phyloP scores from a whole-genome alignment of 2,888 invertebrate species.

The Dynastes maya region DNA sequence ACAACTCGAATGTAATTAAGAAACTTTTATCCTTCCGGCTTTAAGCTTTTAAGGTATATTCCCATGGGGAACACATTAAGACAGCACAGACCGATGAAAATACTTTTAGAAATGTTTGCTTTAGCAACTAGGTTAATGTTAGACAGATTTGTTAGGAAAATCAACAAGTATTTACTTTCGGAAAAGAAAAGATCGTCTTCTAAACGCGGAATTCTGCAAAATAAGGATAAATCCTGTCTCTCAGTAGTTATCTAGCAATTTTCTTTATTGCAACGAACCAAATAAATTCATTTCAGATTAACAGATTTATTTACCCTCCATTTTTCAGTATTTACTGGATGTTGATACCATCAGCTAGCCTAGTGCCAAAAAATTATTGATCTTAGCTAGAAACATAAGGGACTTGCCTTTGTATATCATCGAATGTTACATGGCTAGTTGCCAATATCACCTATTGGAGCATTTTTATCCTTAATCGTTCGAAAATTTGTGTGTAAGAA shows the following conservation, averaged over 20 bases:
- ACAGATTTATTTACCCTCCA: not conserved
- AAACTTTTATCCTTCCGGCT: constrained; percentile 7
- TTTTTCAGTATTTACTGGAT: constrained; percentile 5
- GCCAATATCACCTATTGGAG: not conserved
- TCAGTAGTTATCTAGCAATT: not conserved
- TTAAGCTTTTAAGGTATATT: not conserved
- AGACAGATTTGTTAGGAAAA: not conserved
- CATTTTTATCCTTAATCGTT: too few relatives aligned
- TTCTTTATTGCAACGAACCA: not conserved
- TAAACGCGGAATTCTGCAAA: too few relatives aligned
- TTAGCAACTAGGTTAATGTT: not conserved
- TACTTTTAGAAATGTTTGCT: not conserved
- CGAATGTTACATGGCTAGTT: not conserved
- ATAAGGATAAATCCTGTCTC: not conserved
- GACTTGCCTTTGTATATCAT: not conserved
- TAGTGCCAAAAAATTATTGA: not conserved
- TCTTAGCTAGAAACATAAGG: constrained; percentile 10
- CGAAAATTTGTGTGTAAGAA: too few relatives aligned
- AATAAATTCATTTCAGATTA: not conserved
- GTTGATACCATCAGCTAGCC: not conserved
- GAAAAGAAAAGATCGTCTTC: too few relatives aligned
- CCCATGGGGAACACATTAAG: not conserved
- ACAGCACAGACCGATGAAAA: not conserved
- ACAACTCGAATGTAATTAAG: constrained; percentile 1
- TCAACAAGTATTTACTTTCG: too few relatives aligned